phyloP scores from a whole-genome alignment of 2,888 invertebrate species.

The Entomobrya proxima region DNA sequence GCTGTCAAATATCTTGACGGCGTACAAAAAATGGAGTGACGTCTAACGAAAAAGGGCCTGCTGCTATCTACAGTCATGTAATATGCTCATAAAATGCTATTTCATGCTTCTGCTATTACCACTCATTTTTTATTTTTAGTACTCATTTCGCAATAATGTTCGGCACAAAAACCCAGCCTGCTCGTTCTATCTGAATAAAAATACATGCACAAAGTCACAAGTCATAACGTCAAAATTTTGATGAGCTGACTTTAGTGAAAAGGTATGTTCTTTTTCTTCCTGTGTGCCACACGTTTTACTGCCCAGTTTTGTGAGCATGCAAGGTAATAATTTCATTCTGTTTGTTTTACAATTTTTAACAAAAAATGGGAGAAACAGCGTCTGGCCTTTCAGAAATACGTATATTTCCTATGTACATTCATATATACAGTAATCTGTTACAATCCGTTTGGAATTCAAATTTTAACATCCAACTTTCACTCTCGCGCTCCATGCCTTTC shows the following conservation, averaged over 20 bases:
- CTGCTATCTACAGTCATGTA: not conserved
- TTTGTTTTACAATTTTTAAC: too few species aligned
- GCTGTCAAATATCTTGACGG: not conserved
- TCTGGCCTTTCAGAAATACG: too few species aligned
- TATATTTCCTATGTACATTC: too few species aligned
- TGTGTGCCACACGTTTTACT: not conserved
- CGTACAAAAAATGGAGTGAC: not conserved
- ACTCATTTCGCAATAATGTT: not conserved
- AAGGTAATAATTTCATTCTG: too few species aligned
- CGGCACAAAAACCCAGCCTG: not conserved
- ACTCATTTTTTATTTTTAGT: conserved; percentile 8
- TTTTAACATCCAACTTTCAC: too few species aligned
- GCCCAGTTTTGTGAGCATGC: not conserved
- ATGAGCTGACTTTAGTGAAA: not conserved
- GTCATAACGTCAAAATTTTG: not conserved
- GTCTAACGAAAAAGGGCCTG: not conserved
- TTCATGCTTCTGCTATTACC: not conserved
- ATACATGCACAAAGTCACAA: not conserved
- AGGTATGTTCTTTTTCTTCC: not conserved
- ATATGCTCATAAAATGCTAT: not conserved
- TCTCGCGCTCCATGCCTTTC: too few species aligned
- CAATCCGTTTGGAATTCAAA: too few species aligned
- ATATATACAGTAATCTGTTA: too few species aligned
- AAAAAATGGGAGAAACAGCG: too few species aligned
- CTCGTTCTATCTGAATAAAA: not conserved